Percentiles rank a stretch among this genome's conserved stretches.
Evolutionary conservation across 1,140 invertebrate species (phyloP).

Genomic region (Ceratosolen solmsi): DNA sequence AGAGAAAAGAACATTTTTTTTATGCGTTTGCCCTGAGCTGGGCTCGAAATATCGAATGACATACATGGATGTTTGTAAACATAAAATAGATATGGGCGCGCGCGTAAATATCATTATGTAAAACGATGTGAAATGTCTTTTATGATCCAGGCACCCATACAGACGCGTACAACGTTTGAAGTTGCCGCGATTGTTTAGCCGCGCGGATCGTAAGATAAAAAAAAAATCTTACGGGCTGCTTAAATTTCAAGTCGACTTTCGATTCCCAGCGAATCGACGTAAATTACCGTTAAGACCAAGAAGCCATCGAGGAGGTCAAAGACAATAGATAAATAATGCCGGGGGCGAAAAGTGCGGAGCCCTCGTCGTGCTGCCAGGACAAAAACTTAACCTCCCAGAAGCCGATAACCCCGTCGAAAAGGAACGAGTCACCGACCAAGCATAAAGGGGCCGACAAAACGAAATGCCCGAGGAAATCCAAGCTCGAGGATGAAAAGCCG

Average conservation of each 20-base stretch:
- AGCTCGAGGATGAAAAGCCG: background rate
- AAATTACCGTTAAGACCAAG: background rate
- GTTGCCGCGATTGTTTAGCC: background rate
- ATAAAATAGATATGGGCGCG: background rate
- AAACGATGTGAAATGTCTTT: background rate
- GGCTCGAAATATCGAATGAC: background rate
- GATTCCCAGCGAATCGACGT: too few relatives aligned
- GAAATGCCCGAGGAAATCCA: background rate
- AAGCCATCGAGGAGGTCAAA: background rate
- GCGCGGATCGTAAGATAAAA: background rate
- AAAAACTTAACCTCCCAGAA: slow-evolving; percentile 18
- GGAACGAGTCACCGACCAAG: background rate
- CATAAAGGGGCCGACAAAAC: background rate
- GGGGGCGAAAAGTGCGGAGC: background rate
- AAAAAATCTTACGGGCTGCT: background rate
- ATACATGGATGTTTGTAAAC: slow-evolving; percentile 22
- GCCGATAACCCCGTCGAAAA: background rate
- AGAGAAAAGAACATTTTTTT: too few relatives aligned
- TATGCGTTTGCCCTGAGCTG: too few relatives aligned
- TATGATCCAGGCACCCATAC: too few relatives aligned
- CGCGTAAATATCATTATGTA: too few relatives aligned
- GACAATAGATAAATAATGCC: background rate
- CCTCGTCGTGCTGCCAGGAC: background rate
- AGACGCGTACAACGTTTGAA: too few relatives aligned
- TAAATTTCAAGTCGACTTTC: background rate